Evolutionary conservation across 1,140 invertebrate genomes (phyloP).

Genomic region (Nephila pilipes): DNA sequence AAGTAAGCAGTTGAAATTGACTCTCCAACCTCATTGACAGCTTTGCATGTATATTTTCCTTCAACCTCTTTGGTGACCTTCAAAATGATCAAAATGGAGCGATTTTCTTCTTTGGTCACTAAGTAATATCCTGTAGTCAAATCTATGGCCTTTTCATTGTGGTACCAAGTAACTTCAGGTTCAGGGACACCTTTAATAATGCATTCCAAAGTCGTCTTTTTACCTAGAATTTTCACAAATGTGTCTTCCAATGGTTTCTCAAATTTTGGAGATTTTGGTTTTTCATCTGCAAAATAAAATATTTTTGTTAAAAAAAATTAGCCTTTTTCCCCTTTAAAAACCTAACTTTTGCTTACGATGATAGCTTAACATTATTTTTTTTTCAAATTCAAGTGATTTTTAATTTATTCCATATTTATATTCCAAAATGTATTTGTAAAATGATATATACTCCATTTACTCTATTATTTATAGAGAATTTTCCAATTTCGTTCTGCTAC

Average conservation of each 20-base stretch:
- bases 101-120: conserved; percentile 88
- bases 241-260: conserved; percentile 89
- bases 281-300: conserved; percentile 78
- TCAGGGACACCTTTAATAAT: conserved; percentile 90
- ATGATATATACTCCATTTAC: no score
- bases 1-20: conserved; percentile 85
- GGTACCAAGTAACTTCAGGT: conserved; percentile 95
- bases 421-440: no score
- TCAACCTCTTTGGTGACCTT: conserved; percentile 87
- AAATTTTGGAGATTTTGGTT: conserved; percentile 90
- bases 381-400: no score
- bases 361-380: no score
- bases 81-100: conserved; percentile 87
- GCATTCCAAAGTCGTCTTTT: conserved; percentile 89
- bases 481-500: no score
- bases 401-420: no score
- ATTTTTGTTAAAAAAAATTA: no score
- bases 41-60: conserved; percentile 92
- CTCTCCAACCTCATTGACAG: conserved; percentile 82
- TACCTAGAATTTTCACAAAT: conserved; percentile 86
- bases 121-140: conserved; percentile 86
- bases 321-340: no score
- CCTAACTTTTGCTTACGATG: no score
- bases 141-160: conserved; percentile 89
- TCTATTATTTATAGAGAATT: no score